A percentile compares a stretch with the other conserved stretches of the same genome.
These are phyloP conservation scores for Coremacera marginata DNA, from an alignment of 2,888 invertebrate species.

Conservation along the genomic window DNA sequence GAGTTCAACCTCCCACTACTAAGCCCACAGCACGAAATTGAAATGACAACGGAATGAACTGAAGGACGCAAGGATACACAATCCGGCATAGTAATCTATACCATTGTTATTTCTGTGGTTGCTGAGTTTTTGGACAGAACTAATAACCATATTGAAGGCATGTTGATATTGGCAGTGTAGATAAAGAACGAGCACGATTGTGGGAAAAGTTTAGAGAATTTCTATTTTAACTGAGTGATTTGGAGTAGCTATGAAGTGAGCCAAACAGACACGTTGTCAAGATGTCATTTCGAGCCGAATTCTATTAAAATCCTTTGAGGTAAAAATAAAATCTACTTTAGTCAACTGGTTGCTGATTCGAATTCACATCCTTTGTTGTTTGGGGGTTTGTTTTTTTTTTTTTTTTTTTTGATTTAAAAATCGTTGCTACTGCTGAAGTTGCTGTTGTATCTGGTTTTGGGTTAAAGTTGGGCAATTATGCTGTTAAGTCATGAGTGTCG, in stretches of 20 bases:
- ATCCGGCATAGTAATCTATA: too few species aligned
- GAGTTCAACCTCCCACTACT: too few species aligned
- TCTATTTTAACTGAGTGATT: too few species aligned
- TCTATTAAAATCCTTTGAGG: constrained; percentile 27
- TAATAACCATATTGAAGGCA: constrained; percentile 7
- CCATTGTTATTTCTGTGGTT: neutral
- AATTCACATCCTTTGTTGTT: neutral
- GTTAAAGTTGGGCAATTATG: neutral
- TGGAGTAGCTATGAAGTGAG: too few species aligned
- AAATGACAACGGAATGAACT: too few species aligned
- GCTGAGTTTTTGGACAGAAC: neutral
- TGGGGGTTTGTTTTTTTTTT: neutral
- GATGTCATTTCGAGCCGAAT: neutral
- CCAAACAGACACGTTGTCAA: too few species aligned
- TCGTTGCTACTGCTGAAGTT: too few species aligned
- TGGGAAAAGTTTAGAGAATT: too few species aligned
- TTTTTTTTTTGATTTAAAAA: neutral
- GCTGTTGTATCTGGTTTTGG: neutral
- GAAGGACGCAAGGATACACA: too few species aligned
- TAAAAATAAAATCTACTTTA: constrained; percentile 23
- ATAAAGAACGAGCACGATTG: too few species aligned
- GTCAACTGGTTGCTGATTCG: neutral
- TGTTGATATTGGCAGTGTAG: neutral
- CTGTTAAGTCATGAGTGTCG: too few species aligned
- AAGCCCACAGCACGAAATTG: too few species aligned